Evolutionary conservation across 2,888 invertebrate species (phyloP), one percentile per base, ranked within the genome.

Genomic region (Chrysolina americana): DNA sequence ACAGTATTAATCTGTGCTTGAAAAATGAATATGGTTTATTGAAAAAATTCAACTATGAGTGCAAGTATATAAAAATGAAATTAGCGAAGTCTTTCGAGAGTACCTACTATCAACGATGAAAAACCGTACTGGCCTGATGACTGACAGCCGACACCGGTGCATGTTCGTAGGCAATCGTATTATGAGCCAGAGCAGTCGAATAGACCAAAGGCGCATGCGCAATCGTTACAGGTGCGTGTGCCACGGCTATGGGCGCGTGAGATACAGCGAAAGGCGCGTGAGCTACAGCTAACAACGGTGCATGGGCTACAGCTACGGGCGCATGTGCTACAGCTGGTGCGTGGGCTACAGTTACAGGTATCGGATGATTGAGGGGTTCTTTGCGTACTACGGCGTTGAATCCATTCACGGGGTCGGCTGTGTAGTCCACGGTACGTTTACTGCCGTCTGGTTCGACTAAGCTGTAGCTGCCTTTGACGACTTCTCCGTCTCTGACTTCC

Each of bases 221-320:
- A 11, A 75, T 23, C 63, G 73, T 64, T 63, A 79, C 48, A 6
- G 82, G 82, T 53, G 81, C 81, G 56, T 81, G 79, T 19, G 82
- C 79, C 8, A 80, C 69, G 15, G 83, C 78, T 15, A 79, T 70
- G 83, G 80, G 89, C 86, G 83, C 89, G 87, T 48, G 90, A 84
- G 84, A 87, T 82, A 86, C 65, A 80, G 81, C 77, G 28, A 80
- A 64, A 66, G 83, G 81, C 68, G 82, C 78, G 75, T 80, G 79
- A 36, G 79, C 81, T 41, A 80, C 76, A 56, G 82, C 75, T 17
- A 79, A 62, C 3, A 44, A 44, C 56, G 78, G 76, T 23, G 81
- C 77, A 48, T 81, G 69, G 11, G 82, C 81, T 9, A 80, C 71
- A 19, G 83, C 79, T 11, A 80, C 71, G 83, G 80, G 89, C 87